Evolutionary conservation across 2,888 invertebrate species (phyloP).

Genomic region (Limnephilus rhombicus): DNA sequence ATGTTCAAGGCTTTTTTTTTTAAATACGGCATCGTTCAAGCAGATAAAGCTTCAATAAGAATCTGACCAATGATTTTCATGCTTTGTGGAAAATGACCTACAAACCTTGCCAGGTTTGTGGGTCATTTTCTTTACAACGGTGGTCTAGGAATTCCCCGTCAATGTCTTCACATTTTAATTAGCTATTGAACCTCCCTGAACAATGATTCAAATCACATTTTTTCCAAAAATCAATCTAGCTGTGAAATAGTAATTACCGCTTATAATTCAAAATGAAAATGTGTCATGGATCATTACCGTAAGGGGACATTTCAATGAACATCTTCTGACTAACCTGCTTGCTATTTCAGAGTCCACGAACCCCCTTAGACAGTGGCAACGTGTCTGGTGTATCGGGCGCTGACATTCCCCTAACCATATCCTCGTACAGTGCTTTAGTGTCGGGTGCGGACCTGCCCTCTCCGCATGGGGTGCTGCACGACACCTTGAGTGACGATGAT

Average conservation of each 20-base stretch:
- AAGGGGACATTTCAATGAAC: neutral
- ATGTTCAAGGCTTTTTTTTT: no score
- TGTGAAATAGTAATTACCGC: neutral
- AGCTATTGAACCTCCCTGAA: neutral
- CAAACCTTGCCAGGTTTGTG: neutral
- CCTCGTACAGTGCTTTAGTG: slow-evolving; percentile 71
- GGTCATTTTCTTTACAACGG: neutral
- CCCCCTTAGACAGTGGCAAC: slow-evolving; percentile 72
- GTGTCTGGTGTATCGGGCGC: slow-evolving; percentile 58
- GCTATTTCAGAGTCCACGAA: slow-evolving; percentile 77
- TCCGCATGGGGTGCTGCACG: slow-evolving; percentile 71
- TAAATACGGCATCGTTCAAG: no score
- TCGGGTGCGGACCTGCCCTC: slow-evolving; percentile 67
- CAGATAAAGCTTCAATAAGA: neutral
- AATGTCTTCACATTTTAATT: neutral
- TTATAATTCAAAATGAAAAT: neutral
- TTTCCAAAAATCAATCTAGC: neutral
- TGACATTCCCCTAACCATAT: slow-evolving; percentile 71
- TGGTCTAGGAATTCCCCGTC: neutral
- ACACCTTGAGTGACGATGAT: slow-evolving; percentile 75
- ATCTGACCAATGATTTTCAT: neutral
- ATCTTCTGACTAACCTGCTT: neutral
- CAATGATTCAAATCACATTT: neutral
- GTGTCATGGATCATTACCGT: neutral
- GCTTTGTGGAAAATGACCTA: neutral